Evolutionary conservation across 2,113 vertebrate genomes (phyloP).

Genomic region (Gallinago undulata): DNA sequence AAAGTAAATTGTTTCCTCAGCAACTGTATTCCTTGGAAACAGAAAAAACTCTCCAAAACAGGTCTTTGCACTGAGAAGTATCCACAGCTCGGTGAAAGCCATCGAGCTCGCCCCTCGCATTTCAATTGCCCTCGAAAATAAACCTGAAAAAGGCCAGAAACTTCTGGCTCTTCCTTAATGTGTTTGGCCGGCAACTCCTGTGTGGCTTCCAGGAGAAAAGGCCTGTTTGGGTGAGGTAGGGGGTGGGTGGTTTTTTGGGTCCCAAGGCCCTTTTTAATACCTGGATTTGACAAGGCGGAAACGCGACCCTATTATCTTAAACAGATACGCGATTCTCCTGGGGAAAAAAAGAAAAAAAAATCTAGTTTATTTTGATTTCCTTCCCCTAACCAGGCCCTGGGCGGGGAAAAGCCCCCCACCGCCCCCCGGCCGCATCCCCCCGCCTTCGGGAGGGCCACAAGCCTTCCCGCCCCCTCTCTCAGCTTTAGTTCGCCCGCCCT

Average conservation of each 20-base stretch:
- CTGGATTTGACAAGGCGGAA: background rate
- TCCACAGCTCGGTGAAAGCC: background rate
- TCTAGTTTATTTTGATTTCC: background rate
- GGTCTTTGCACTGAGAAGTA: background rate
- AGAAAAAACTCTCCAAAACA: slow-evolving; percentile 2
- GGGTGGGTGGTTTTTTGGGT: background rate
- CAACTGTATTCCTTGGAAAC: slow-evolving; percentile 20
- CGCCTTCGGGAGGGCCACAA: too few relatives aligned
- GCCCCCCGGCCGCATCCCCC: background rate
- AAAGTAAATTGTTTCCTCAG: slow-evolving; percentile 28
- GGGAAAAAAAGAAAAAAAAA: background rate
- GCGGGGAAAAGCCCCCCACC: background rate
- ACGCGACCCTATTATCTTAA: background rate
- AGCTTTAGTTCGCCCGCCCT: background rate
- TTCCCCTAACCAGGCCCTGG: background rate
- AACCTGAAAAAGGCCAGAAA: background rate
- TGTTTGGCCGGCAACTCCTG: background rate
- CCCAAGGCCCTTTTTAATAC: background rate
- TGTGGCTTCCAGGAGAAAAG: background rate
- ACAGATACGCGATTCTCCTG: accelerated
- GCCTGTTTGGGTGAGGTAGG: background rate
- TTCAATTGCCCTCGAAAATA: background rate
- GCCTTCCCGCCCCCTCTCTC: background rate
- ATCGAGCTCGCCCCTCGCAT: background rate
- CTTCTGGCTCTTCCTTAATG: background rate